Evolutionary conservation across 2,113 vertebrate species (phyloP), one percentile per base, ranked within the genome.

Genomic region (Coturnix japonica): DNA sequence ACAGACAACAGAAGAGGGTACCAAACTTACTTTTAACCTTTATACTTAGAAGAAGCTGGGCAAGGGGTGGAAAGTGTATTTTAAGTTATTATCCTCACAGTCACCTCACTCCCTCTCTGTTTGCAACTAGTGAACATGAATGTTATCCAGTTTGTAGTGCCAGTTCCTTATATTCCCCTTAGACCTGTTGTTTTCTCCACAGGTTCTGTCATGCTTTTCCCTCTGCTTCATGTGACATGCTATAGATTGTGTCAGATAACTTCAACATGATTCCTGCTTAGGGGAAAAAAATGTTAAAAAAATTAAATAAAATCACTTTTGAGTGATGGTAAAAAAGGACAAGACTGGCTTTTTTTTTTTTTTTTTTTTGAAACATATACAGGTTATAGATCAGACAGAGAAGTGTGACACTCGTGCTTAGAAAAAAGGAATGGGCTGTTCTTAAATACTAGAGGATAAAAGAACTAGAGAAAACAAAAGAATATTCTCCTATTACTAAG

Each of bases 11-110:
- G 95, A 97, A 95, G 76, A 95, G 91, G 57, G 51, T 97, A 96
- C 96, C 97, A 96, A 95, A 87, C 83, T 96, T 91, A 94, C 90
- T 97, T 97, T 97, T 97, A 97, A 97, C 96, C 95, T 97, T 95
- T 95, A 89, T 81, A 92, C 79, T 93, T 93, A 56, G 72, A 96
- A 94, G 90, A 90, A 94, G 77, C 64, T 92, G 94, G 95, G 96
- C 90, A 87, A 95, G 97, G 88, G 73, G 92, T 93, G 97, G 93
- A 96, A 96, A 97, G 87, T 84, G 90, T 91, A 91, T 96, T 97
- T 95, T 95, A 95, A 95, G 90, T 97, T 96, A 91, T 88, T 95
- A 94, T 94, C 86, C 89, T 96, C 73, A 85, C 86, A 94, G 85
- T 64, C 14, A 3, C 79, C 64, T 94, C 51, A 87, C 67, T 95